Evolutionary conservation across 2,113 vertebrate species (phyloP), one percentile per base, ranked within the genome.

Genomic region (Pelobates fuscus): DNA sequence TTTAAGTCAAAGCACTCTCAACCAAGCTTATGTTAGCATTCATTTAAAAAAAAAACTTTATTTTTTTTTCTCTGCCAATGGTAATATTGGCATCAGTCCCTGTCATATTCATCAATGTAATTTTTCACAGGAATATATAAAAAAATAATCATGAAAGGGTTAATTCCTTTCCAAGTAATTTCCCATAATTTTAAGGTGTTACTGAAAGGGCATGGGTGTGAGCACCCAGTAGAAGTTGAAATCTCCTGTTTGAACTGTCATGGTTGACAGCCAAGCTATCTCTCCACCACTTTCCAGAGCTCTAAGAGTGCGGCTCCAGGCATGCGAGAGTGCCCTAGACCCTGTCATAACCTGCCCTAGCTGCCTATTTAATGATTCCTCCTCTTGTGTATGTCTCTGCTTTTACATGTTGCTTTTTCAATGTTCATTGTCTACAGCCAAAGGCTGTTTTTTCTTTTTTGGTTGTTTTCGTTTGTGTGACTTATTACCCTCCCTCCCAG

Each of bases 281-380:
- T 67, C 44, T 26, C 63, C 63, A 59, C 67, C 63, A 60, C 54
- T 67, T 26, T 72, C 62, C 72, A 59, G 72, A 29, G 63, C 54
- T 46, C 29, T 67, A 32, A 30, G 49, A 76, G 54, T 60, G 66
- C 63, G 67, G 52, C 63, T 67, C 29, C 72, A 76, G 64, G 63
- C 72, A 67, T 67, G 72, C 44, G 27, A 43, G 72, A 59, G 30
- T 44, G 63, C 20, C 26, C 20, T 32, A 12, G n/a, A 67, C 24
- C 72, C 63, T 76, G 72, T 67, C 72, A 58, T 18, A 76, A 32
- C 72, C 64, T 76, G 72, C 72, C 72, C 63, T 1, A 20, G 52
- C 54, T 46, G 37, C 37, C 25, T 44, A 18, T 44, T 43, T 43
- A 66, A 58, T 62, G 27, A 46, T 76, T 59, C 18, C 60, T 29